Evolutionary conservation across 2,113 vertebrate genomes (phyloP).

Genomic region (Narcine bancroftii): DNA sequence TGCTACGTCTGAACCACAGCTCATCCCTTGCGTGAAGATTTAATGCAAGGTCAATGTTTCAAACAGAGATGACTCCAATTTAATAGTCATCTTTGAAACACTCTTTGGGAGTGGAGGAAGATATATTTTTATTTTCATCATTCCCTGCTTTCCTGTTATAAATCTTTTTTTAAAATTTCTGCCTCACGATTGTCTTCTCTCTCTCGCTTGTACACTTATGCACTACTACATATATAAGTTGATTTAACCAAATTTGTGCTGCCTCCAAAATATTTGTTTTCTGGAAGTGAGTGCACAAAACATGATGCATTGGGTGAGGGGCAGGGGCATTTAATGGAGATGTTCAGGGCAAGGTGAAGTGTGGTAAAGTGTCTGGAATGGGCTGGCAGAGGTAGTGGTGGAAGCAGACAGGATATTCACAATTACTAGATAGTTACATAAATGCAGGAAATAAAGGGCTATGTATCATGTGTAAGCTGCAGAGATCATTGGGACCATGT

Average conservation of each 20-base stretch:
- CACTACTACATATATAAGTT: background rate
- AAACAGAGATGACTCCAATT: background rate
- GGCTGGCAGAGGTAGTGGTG: too few species aligned
- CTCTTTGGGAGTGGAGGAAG: background rate
- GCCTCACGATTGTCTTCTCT: background rate
- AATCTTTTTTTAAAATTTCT: background rate
- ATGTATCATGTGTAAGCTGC: too few species aligned
- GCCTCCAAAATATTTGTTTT: background rate
- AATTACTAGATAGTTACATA: too few species aligned
- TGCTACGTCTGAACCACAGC: background rate
- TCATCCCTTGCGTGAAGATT: background rate
- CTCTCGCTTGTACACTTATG: background rate
- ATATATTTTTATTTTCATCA: background rate
- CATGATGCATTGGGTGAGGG: too few species aligned
- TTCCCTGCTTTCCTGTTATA: background rate
- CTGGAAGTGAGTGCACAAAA: background rate
- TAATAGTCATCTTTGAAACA: background rate
- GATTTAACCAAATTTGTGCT: background rate
- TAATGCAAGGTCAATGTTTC: background rate
- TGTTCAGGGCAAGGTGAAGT: too few species aligned
- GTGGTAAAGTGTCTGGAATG: too few species aligned
- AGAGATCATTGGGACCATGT: too few species aligned
- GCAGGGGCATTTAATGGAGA: too few species aligned
- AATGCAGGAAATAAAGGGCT: too few species aligned
- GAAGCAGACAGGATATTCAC: too few species aligned